These are phyloP conservation scores for Polypedilum pembai DNA, from an alignment of 1,140 invertebrate genomes.

Conservation along the genomic window DNA sequence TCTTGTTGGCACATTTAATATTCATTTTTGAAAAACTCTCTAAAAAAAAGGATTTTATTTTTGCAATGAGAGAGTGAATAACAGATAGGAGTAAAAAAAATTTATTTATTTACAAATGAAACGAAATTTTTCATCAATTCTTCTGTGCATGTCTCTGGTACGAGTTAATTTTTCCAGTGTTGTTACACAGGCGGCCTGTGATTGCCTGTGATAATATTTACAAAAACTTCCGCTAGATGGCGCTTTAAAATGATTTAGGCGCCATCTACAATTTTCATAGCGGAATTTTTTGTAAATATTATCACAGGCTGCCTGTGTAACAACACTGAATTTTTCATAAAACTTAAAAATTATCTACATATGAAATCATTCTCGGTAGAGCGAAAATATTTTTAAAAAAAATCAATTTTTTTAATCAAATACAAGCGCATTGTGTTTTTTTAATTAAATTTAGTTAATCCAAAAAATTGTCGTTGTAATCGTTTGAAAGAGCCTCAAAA, in stretches of 20 bases:
- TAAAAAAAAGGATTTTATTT: neutral
- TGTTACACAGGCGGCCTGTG: too few species aligned
- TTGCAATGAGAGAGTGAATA: neutral
- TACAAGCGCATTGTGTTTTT: slow-evolving; percentile 8
- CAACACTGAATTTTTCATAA: too few species aligned
- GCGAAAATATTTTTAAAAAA: neutral
- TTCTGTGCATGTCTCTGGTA: too few species aligned
- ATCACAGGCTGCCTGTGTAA: too few species aligned
- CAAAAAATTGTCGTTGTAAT: neutral
- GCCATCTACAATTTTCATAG: too few species aligned
- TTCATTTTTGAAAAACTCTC: neutral
- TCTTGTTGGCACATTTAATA: neutral
- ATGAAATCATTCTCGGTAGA: neutral
- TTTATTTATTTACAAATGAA: neutral
- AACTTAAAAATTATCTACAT: neutral
- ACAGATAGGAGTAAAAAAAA: neutral
- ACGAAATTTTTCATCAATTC: neutral
- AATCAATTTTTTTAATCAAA: neutral
- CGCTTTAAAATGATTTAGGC: too few species aligned
- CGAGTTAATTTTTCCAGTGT: too few species aligned
- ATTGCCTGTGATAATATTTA: too few species aligned
- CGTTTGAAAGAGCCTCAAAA: slow-evolving; percentile 10
- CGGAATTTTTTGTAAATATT: too few species aligned
- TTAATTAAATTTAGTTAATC: neutral
- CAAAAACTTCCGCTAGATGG: too few species aligned